Evolutionary conservation across 2,797 vertebrate genomes (phyloP).

Genomic region (Parauchenoglanis punctatus): DNA sequence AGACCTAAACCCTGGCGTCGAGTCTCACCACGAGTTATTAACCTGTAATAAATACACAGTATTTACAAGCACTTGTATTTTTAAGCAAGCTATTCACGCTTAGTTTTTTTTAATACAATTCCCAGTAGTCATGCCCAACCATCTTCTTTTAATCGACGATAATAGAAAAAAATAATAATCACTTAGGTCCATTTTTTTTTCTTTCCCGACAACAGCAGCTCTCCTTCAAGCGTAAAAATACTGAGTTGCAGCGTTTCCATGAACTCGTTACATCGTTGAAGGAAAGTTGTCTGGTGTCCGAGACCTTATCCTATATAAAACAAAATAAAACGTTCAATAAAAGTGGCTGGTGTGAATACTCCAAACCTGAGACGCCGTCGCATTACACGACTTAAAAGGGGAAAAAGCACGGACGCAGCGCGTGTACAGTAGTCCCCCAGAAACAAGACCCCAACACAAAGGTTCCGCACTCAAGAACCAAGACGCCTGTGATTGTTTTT

Average conservation of each 20-base stretch:
- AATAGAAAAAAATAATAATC: not conserved
- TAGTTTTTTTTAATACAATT: not conserved
- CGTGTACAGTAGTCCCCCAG: constrained; percentile 16
- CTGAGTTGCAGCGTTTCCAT: not conserved
- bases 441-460: constrained; percentile 44
- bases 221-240: not conserved
- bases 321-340: not conserved
- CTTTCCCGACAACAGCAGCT: not conserved
- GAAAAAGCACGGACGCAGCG: constrained; percentile 11
- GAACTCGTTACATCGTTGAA: not conserved
- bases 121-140: not conserved
- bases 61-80: not conserved
- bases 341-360: not conserved
- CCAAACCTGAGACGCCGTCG: not conserved
- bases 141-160: not conserved
- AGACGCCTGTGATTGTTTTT: not conserved
- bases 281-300: not conserved
- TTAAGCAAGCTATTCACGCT: too few species aligned
- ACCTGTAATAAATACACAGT: not conserved
- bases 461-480: constrained; percentile 37
- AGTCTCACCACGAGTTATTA: not conserved
- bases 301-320: not conserved
- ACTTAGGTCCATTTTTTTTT: not conserved
- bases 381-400: not conserved
- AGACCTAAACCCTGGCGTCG: not conserved